Base-by-base conservation (phyloP, 2,797 vertebrate species). In the Pteronotus mesoamericanus region DNA sequence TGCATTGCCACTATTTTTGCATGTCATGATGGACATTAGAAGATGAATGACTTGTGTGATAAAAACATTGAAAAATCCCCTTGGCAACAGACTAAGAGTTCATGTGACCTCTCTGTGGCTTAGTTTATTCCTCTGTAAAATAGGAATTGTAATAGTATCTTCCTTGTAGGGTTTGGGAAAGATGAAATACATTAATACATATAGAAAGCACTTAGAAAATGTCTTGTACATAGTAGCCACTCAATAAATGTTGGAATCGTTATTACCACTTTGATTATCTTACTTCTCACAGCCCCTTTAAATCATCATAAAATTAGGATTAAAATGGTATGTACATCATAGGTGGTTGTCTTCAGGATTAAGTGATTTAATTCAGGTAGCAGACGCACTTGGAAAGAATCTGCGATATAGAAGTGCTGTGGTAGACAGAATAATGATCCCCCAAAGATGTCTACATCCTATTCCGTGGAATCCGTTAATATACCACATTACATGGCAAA, bases 21-120 rank as follows among this genome's bases (percentile, higher is more conserved):
- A 6, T 2, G 1, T 80, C 9, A 5, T 4, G 0, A 5, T 3
- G 15, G 48, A 2, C 2, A 1, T 83, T 19, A n/a, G 68, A 51
- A 14, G 34, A 14, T 6, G 22, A 51, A 26, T 9, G 29, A 69
- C 59, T 53, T 57, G 46, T 39, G n/a, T 82, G 66, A 48, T 44
- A n/a, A 48, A 71, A n/a, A 87, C 18, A 32, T 32, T 32, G 46
- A 82, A 39, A 59, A 68, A 46, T 39, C 6, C n/a, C 48, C 19
- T 18, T 10, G 26, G 11, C 26, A 26, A 1, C 15, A 71, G 61
- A 34, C 14, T 72, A 37, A 21, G 37, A 53, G 86, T 39, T 66
- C 57, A 1, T 29, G 11, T 51, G 51, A 51, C 59, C 68, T 87
- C 82, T 78, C 66, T 15, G 8, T 66, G 24, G 22, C 75, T 86